Base-by-base conservation (phyloP, 2,113 vertebrate genomes). In the Colinus virginianus region DNA sequence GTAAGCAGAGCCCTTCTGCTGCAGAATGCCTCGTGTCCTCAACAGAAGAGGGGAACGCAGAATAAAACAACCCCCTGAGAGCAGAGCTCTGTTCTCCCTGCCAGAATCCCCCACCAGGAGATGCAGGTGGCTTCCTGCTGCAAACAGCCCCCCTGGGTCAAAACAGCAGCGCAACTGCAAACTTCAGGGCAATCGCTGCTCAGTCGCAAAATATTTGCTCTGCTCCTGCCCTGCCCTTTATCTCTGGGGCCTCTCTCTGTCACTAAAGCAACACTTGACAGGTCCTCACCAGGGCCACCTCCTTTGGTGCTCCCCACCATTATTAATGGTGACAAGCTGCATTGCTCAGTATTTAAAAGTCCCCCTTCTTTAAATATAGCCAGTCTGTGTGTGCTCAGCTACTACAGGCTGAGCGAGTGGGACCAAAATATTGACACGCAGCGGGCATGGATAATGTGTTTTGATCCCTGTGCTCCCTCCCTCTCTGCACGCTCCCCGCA, bases 351-450 rank as follows among this genome's bases (percentile, higher is more conserved):
- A 84, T 87, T 94, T 94, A 93, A 96, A 94, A 96, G 96, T 94
- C 96, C 64, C 89, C 83, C 66, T 96, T 97, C 95, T 96, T 98
- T 98, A 98, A 96, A 95, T 90, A 74, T 77, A 53, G 98, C 93
- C 97, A 96, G 96, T 90, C 96, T 91, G 85, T 93, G 61, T 97
- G 96, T 96, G 93, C 93, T 97, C 92, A 96, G 96, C 97, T 97
- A 97, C 96, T 95, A 95, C 94, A 97, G 97, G 96, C 96, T 95
- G 95, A 98, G 97, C 74, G 96, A 97, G 97, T 97, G 97, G 94
- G 98, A 96, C 96, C 97, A 96, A 95, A 97, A 98, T 98, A 98
- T 98, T 98, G 98, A 97, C 97, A 96, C 88, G 97, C 97, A 97
- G 96, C 96, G 97, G 97, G 97, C 97, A 98, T 97, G 95, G 93